Percentiles rank a stretch among this genome's conserved stretches.
These are phyloP conservation scores for Uropsilus gracilis DNA, from an alignment of 2,113 vertebrate genomes.

Conservation along the genomic window DNA sequence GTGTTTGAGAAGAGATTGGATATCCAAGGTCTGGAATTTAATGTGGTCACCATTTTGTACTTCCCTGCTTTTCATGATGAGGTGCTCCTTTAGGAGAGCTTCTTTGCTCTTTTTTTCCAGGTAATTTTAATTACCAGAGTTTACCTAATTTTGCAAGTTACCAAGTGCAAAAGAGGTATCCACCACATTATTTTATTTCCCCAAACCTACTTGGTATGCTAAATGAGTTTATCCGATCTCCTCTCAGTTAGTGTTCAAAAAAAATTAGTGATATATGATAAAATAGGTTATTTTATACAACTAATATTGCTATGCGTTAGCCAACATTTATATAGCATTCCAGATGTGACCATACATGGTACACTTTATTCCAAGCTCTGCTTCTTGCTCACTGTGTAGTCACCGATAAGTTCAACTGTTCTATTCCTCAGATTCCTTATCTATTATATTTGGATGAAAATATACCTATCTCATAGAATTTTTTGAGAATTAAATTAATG, in stretches of 20 bases:
- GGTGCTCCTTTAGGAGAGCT: too few species aligned
- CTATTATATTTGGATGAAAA: not conserved
- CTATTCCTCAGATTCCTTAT: not conserved
- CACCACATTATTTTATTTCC: too few species aligned
- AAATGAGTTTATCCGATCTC: too few species aligned
- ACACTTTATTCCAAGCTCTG: not conserved
- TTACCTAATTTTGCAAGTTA: too few species aligned
- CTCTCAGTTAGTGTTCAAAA: not conserved
- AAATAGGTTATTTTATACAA: not conserved
- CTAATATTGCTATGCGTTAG: not conserved
- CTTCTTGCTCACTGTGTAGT: not conserved
- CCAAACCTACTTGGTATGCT: too few species aligned
- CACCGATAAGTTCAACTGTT: not conserved
- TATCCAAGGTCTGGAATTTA: too few species aligned
- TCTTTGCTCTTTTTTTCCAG: too few species aligned
- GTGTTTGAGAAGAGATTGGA: too few species aligned
- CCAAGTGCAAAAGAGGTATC: too few species aligned
- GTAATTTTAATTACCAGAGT: too few species aligned
- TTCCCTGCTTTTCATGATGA: too few species aligned
- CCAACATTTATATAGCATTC: not conserved
- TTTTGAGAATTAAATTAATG: not conserved
- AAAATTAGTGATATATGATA: not conserved
- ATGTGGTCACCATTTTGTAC: too few species aligned
- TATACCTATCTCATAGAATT: not conserved
- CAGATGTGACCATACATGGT: not conserved